These are phyloP conservation scores for Lethenteron camtschaticum DNA, from an alignment of 2,113 vertebrate genomes.

Conservation along the genomic window DNA sequence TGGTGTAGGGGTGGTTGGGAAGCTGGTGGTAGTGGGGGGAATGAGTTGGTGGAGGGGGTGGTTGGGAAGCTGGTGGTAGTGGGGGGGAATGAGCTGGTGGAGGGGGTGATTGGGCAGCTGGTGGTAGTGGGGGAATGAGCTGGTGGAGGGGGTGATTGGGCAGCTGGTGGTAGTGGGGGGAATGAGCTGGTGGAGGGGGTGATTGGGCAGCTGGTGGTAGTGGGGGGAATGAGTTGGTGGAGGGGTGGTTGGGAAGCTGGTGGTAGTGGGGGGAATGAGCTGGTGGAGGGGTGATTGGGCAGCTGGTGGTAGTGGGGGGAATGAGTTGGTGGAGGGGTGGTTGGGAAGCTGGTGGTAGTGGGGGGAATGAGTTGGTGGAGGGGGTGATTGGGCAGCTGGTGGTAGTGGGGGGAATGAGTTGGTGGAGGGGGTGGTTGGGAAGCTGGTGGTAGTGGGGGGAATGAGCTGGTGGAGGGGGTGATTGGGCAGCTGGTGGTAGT, in stretches of 20 bases:
- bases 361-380: not conserved
- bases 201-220: not conserved
- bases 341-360: not conserved
- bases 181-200: not conserved
- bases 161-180: not conserved
- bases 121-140: not conserved
- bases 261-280: slow-evolving; percentile 11
- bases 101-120: not conserved
- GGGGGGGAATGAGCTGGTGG: too few relatives aligned
- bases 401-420: not conserved
- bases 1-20: not conserved
- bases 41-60: slow-evolving; percentile 8
- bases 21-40: slow-evolving; percentile 3
- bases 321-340: too few relatives aligned
- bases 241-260: not conserved
- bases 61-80: not conserved
- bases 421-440: not conserved
- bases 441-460: not conserved
- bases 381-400: not conserved
- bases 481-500: not conserved
- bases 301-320: not conserved
- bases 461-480: not conserved
- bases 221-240: not conserved
- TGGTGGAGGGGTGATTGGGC: not conserved
- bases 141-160: not conserved